These are phyloP conservation scores for Pollenia labialis DNA, from an alignment of 2,888 invertebrate species.

Conservation along the genomic window DNA sequence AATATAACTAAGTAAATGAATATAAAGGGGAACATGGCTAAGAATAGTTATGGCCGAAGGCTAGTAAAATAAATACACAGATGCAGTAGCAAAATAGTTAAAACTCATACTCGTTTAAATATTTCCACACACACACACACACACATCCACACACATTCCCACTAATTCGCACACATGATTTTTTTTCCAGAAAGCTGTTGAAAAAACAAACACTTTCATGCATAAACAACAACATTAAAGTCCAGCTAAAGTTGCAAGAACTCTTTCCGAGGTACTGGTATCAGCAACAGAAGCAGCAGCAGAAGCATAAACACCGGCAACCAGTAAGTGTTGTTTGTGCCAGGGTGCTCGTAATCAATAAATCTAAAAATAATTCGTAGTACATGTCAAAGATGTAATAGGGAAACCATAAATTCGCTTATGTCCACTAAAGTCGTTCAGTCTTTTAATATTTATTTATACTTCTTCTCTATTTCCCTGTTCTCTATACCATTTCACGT, in stretches of 20 bases:
- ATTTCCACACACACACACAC: neutral
- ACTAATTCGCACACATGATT: slow-evolving; percentile 15
- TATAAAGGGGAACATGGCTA: slow-evolving; percentile 58
- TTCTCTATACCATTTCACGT: neutral
- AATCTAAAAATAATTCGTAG: slow-evolving; percentile 81
- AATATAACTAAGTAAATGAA: slow-evolving; percentile 35
- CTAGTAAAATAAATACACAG: slow-evolving; percentile 68
- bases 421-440: slow-evolving; percentile 69
- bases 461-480: slow-evolving; percentile 15
- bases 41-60: slow-evolving; percentile 64
- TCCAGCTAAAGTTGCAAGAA: slow-evolving; percentile 64
- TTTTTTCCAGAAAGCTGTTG: slow-evolving; percentile 20
- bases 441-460: slow-evolving; percentile 61
- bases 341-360: slow-evolving; percentile 78
- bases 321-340: slow-evolving; percentile 59
- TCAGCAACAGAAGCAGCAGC: slow-evolving; percentile 52
- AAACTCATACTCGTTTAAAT: slow-evolving; percentile 52
- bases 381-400: slow-evolving; percentile 83
- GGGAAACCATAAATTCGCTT: slow-evolving; percentile 82
- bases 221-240: slow-evolving; percentile 39
- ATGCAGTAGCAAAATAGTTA: slow-evolving; percentile 71
- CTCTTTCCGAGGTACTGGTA: slow-evolving; percentile 43
- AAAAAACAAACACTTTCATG: slow-evolving; percentile 58
- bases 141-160: neutral
- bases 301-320: slow-evolving; percentile 42